phyloP scores from a whole-genome alignment of 2,797 vertebrate species.

The Craterocephalus amniculus region DNA sequence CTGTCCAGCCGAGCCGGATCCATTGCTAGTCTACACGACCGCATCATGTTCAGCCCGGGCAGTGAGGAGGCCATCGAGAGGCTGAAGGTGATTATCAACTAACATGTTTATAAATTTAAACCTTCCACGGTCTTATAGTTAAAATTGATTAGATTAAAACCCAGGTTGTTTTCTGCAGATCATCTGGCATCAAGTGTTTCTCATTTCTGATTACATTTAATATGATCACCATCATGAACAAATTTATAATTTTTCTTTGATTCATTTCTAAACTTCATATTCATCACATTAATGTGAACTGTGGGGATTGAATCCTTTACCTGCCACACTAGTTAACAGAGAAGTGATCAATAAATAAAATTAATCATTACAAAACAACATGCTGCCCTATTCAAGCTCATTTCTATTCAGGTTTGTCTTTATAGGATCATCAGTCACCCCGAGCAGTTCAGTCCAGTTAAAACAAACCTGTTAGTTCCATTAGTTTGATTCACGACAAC shows the following conservation, averaged over 20 bases:
- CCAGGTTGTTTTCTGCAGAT: neutral
- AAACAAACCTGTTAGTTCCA: too few species aligned
- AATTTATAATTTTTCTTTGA: neutral
- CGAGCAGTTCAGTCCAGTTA: too few species aligned
- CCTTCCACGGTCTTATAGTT: neutral
- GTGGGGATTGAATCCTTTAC: too few species aligned
- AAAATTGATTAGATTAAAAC: neutral
- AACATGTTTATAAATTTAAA: neutral
- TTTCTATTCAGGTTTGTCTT: too few species aligned
- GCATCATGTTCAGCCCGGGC: constrained; percentile 95
- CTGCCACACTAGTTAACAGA: too few species aligned
- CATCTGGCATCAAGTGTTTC: neutral
- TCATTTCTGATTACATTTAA: neutral
- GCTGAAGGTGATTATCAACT: constrained; percentile 87
- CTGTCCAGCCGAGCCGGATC: constrained; percentile 95
- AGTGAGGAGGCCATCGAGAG: constrained; percentile 97
- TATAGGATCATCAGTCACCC: too few species aligned
- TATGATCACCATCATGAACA: neutral
- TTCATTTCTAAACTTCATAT: too few species aligned
- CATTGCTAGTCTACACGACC: constrained; percentile 94
- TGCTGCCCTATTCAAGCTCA: too few species aligned
- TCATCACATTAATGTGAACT: neutral
- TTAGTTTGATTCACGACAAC: too few species aligned
- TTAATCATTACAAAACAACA: neutral
- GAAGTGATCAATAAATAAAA: too few species aligned